phyloP scores from a whole-genome alignment of 2,797 vertebrate species.

The Sphenopsis melanotis region DNA sequence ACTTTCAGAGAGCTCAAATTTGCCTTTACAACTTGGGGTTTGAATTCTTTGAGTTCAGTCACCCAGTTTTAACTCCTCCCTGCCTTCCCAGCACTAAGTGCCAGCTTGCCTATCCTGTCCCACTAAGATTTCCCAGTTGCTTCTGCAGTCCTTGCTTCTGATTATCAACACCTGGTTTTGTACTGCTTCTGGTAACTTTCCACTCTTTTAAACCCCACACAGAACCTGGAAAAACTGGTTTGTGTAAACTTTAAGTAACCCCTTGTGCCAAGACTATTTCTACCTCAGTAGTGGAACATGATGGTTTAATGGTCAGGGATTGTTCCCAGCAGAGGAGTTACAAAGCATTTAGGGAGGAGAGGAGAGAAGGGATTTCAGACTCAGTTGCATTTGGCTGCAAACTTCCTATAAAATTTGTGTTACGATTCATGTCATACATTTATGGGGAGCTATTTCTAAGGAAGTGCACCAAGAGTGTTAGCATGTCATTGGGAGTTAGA shows the following conservation, averaged over 20 bases:
- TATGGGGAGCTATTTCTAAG: neutral
- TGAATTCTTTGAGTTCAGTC: neutral
- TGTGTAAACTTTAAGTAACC: constrained; percentile 13
- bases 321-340: neutral
- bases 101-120: neutral
- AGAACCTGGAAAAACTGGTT: constrained; percentile 59
- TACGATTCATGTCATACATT: neutral
- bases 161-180: neutral
- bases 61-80: neutral
- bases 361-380: neutral
- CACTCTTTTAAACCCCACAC: constrained; percentile 1
- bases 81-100: neutral
- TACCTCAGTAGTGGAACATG: neutral
- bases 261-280: constrained; percentile 2
- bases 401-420: neutral
- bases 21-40: neutral
- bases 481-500: neutral
- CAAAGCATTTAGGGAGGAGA: neutral
- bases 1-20: neutral
- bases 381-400: neutral
- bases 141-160: neutral
- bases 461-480: neutral
- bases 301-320: neutral
- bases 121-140: neutral
- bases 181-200: constrained; percentile 50